Evolutionary conservation across 2,113 vertebrate genomes (phyloP).

Genomic region (Percopsis transmontana): DNA sequence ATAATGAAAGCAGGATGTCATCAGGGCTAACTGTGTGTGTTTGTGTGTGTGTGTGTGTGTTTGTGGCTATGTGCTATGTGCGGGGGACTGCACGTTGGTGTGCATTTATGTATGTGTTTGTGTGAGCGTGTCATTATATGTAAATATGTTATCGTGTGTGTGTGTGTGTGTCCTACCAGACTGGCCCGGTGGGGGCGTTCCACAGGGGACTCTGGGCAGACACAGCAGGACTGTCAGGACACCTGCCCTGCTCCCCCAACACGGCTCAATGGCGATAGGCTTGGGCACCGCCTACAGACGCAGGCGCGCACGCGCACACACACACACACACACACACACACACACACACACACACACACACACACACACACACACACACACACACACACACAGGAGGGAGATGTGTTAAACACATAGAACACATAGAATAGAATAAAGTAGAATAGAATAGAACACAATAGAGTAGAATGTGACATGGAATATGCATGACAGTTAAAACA

Average conservation of each 20-base stretch:
- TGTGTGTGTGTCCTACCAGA: conserved; percentile 55
- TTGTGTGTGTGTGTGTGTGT: not conserved
- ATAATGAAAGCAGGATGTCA: too few species aligned
- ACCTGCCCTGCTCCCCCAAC: conserved; percentile 66
- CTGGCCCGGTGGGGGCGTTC: conserved; percentile 68
- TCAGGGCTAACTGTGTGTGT: not conserved
- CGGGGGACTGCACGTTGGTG: not conserved
- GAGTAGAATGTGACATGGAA: not conserved
- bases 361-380: not conserved
- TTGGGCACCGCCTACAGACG: conserved; percentile 47
- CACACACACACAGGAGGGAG: not conserved
- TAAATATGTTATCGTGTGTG: not conserved
- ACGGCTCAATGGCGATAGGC: conserved; percentile 67
- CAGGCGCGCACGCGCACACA: conserved; percentile 10
- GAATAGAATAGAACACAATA: not conserved
- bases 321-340: conserved; percentile 9
- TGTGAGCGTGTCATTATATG: not conserved
- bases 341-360: conserved; percentile 14
- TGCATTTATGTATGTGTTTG: not conserved
- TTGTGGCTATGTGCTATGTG: not conserved
- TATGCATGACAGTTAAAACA: too few species aligned
- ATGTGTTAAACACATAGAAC: not conserved
- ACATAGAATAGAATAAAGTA: not conserved
- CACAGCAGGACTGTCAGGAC: conserved; percentile 70
- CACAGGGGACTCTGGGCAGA: conserved; percentile 65